Evolutionary conservation across 2,113 vertebrate genomes (phyloP).

Genomic region (Lontra canadensis): DNA sequence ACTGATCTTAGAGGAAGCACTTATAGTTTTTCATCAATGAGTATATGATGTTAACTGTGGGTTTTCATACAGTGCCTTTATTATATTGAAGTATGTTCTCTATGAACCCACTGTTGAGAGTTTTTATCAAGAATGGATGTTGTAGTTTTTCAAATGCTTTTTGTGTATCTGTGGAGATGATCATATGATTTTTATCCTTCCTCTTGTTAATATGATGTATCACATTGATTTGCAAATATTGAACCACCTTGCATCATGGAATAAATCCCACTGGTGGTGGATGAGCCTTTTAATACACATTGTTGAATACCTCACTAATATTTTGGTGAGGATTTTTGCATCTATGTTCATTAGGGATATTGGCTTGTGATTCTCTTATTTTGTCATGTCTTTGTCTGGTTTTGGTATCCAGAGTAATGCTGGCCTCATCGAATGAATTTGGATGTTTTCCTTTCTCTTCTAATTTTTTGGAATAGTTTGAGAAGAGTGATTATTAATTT

Average conservation of each 20-base stretch:
- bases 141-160: not conserved
- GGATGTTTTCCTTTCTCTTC: not conserved
- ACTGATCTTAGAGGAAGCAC: not conserved
- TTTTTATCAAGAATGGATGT: not conserved
- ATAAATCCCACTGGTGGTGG: not conserved
- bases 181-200: not conserved
- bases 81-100: not conserved
- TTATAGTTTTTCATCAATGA: not conserved
- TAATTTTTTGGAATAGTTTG: not conserved
- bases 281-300: not conserved
- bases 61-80: not conserved
- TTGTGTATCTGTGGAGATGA: not conserved
- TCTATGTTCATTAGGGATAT: not conserved
- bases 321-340: not conserved
- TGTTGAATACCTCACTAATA: not conserved
- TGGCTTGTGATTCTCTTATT: not conserved
- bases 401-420: not conserved
- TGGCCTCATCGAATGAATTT: not conserved
- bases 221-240: not conserved
- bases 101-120: not conserved
- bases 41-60: not conserved
- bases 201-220: not conserved
- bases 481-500: not conserved
- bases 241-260: not conserved
- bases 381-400: not conserved